Evolutionary conservation across 2,888 invertebrate genomes (phyloP), one percentile per base, ranked within the genome.

Genomic region (Eupithecia subumbrata): DNA sequence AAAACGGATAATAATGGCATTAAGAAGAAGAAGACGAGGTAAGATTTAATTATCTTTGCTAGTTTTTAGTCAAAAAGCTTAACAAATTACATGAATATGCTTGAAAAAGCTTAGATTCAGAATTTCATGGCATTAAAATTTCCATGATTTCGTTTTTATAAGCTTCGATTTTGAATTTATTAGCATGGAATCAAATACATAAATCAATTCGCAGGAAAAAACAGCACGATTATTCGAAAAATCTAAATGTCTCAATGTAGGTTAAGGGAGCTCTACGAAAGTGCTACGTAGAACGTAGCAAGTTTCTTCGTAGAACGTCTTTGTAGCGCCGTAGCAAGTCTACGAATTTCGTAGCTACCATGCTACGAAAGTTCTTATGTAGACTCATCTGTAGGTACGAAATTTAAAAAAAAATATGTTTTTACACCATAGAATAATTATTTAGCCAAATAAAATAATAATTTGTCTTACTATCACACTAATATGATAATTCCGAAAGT

Each of bases 11-110:
- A 97, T 84, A 98, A 97, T 88, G 97, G 97, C 69, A 97, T 98
- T 56, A 98, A 98, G 90, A 98, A 98, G 94, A 98, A 98, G 92
- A 98, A 98, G 94, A 98, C 98, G 73, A 97, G 98, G 98, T 98
- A 25, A 68, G 43, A 8, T n/a, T 37, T 90, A 82, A 11, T 25
- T 56, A 5, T 60, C 22, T 12, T 60, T 60, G 88, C 56, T 68
- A 14, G 52, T 43, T 18, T 72, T 72, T 64, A 40, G 9, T 45
- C 9, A 8, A 45, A 71, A 56, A 16, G 5, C 7, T n/a, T n/a
- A 9, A 52, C 34, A n/a, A n/a, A n/a, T 52, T 52, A n/a, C 18
- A 52, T 18, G 16, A 16, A 18, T 45, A 18, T 45, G 45, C 16
- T 45, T 16, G 2, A 16, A 18, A 18, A 45, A 1, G 7, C 43